Base-by-base conservation (phyloP, 2,888 invertebrate genomes). In the Tenthredo distinguenda region DNA sequence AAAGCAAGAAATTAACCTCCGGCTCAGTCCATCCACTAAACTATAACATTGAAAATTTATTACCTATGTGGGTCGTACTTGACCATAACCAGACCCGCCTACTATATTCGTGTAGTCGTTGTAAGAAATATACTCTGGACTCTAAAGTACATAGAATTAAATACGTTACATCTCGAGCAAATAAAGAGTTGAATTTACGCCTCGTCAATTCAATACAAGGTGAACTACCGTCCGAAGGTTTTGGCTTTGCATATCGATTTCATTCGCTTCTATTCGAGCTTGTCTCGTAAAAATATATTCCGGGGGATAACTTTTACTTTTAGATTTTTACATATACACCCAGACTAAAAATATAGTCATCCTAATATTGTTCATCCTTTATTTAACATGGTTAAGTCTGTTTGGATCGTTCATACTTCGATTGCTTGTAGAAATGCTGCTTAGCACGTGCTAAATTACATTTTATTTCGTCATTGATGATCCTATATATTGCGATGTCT, bases 61-160 rank as follows among this genome's bases (percentile, higher is more conserved):
- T 50, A 47, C 21, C 31, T 26, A 76, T 47, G 50, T 77, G 55
- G 77, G 77, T 77, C 34, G 77, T 77, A 77, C 77, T 77, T 77
- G 77, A 77, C 55, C 77, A 77, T 77, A 55, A 77, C 55, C 50
- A 55, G 77, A 55, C 34, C 77, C 50, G 77, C 55, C 76, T 43
- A 76, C 76, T 4, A 26, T 9, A 26, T 15, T 12, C 74, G 47
- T 37, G 31, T 43, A 47, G 26, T 62, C 62, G 62, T 62, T 62
- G 62, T 62, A 62, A 62, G 62, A 26, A 62, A 62, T 62, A 62
- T 58, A 21, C 2, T 62, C 26, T 12, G 62, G 3, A 26, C 26
- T 26, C 62, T 26, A 26, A 37, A 71, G 31, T 71, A 71, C 21
- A 34, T 71, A 12, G 18, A 21, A 71, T 71, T 26, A 26, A 31